Percentiles rank a stretch among this genome's conserved stretches.
Evolutionary conservation across 2,888 invertebrate species (phyloP).

Genomic region (Microctonus aethiopoides): DNA sequence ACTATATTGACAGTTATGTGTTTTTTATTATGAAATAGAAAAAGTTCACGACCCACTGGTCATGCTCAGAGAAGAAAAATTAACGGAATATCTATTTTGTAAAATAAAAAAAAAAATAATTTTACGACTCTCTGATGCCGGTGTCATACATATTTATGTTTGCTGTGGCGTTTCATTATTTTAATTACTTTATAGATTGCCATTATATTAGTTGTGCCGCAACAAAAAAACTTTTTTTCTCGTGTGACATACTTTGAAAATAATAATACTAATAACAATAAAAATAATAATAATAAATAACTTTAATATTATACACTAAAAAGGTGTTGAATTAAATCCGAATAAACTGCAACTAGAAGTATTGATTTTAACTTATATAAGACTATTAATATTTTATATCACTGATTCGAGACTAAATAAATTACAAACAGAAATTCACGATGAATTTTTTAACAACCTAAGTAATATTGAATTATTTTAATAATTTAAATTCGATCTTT

Average conservation of each 20-base stretch:
- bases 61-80: neutral
- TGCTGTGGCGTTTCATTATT: neutral
- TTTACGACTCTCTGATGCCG: neutral
- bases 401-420: too few species aligned
- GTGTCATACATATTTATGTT: neutral
- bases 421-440: too few species aligned
- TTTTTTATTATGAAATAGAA: neutral
- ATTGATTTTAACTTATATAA: too few species aligned
- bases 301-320: too few species aligned
- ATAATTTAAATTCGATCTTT: too few species aligned
- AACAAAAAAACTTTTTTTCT: too few species aligned
- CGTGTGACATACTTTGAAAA: neutral
- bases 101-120: neutral
- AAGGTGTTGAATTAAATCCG: too few species aligned
- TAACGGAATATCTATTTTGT: neutral
- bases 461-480: too few species aligned
- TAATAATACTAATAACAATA: neutral
- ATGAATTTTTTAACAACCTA: too few species aligned
- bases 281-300: neutral
- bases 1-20: neutral
- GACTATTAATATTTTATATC: too few species aligned
- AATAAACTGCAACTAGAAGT: too few species aligned
- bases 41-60: neutral
- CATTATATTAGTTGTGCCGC: too few species aligned
- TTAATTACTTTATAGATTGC: neutral